phyloP scores from a whole-genome alignment of 2,888 invertebrate genomes.

The Lymantria dispar region DNA sequence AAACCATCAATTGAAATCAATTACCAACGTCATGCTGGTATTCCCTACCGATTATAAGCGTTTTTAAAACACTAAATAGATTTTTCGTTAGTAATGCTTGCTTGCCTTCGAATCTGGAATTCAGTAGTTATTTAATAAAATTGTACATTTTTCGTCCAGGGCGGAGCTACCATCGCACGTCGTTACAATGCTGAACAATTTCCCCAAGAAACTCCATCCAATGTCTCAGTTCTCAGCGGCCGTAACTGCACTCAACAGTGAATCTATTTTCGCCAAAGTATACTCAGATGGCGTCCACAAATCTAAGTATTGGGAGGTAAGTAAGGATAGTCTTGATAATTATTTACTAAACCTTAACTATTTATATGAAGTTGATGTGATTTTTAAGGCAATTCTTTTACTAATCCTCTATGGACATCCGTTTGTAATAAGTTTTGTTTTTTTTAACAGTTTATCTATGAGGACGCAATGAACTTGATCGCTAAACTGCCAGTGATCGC shows the following conservation, averaged over 20 bases:
- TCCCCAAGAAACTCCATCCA: conserved; percentile 94
- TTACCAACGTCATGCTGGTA: too few species aligned
- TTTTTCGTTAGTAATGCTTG: too few species aligned
- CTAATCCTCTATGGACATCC: too few species aligned
- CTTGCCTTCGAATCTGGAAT: not conserved
- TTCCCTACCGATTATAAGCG: too few species aligned
- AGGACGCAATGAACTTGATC: conserved; percentile 97
- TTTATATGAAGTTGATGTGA: not conserved
- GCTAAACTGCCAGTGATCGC: conserved; percentile 97
- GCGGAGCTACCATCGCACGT: conserved; percentile 96
- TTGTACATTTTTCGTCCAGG: conserved; percentile 55
- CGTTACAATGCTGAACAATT: conserved; percentile 95
- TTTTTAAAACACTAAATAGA: too few species aligned
- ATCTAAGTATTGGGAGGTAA: conserved; percentile 93
- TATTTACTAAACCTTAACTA: not conserved
- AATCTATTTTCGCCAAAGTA: conserved; percentile 95
- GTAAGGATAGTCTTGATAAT: not conserved
- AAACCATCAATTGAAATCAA: too few species aligned
- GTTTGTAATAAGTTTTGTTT: conserved; percentile 1
- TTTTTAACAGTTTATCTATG: conserved; percentile 85
- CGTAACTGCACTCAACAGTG: conserved; percentile 94
- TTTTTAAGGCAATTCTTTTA: too few species aligned
- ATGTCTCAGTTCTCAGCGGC: conserved; percentile 98
- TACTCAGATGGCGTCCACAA: conserved; percentile 94
- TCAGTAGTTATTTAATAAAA: not conserved